Base-by-base conservation (phyloP, 2,113 vertebrate genomes). In the Pungitius pungitius region DNA sequence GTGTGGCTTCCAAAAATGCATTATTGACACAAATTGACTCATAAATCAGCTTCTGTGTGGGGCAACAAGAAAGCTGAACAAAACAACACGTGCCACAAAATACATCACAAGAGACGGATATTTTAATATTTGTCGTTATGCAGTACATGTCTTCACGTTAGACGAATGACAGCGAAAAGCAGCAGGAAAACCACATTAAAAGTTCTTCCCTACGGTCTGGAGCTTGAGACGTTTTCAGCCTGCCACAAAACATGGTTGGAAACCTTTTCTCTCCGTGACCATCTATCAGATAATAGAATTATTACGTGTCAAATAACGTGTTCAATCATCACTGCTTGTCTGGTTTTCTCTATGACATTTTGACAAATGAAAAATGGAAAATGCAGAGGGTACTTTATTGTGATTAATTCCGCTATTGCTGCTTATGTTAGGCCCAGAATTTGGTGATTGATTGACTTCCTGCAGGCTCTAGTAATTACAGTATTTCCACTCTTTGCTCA, bases 351-450 rank as follows among this genome's bases (percentile, higher is more conserved):
- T 26, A 20, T 78, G 69, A 75, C 78, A 52, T 78, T 69, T 55
- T 89, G 80, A 88, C 35, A 45, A 84, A 87, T 86, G 57, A 52
- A 59, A 75, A 76, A 60, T 4, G 1, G n/a, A 68, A 70, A 85
- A 75, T 63, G 56, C 69, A 62, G 54, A 51, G 65, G 61, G 67
- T 45, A 47, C 58, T 88, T 84, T 71, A 74, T 77, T 56, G 59
- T 88, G 82, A 89, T 84, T 82, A 73, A 86, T 87, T 87, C 10
- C 0, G 15, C 26, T 40, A 5, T 56, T 37, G 66, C 65, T 40
- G 43, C 63, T 81, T 30, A 77, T 52, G 11, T 57, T 18, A 10
- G 73, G n/a, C 39, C 69, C 67, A 43, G 42, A 20, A 43, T 69
- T 69, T 40, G 68, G 61, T 78, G 78, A 77, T 76, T 68, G 74